These are phyloP conservation scores for Lamprologus sp. DNA, from an alignment of 2,113 vertebrate genomes.

Conservation along the genomic window DNA sequence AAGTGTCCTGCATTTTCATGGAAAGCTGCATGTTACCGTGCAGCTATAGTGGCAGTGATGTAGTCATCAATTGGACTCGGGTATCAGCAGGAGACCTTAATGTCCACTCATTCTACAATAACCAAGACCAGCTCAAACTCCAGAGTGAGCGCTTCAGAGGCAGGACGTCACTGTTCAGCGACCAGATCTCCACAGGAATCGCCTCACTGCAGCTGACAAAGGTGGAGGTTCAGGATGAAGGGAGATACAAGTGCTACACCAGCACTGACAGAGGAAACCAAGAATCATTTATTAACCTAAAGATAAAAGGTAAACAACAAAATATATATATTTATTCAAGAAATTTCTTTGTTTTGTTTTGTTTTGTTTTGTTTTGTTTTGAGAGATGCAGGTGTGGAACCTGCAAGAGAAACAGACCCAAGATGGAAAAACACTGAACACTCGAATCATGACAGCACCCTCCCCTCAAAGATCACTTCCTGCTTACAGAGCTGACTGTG, in stretches of 20 bases:
- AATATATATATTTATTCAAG: neutral
- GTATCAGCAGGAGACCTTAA: accelerated
- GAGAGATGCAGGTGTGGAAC: neutral
- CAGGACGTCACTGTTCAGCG: neutral
- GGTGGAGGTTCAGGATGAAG: slow-evolving; percentile 33
- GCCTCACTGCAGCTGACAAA: slow-evolving; percentile 57
- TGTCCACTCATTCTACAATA: neutral
- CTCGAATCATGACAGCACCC: accelerated
- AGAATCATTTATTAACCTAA: neutral
- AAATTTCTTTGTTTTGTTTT: neutral
- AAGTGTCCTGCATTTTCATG: no score
- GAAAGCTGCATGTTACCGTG: no score
- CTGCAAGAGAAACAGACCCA: neutral
- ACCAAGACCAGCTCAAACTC: accelerated
- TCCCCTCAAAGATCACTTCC: neutral
- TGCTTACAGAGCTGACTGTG: accelerated
- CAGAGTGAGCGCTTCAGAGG: neutral
- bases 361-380: neutral
- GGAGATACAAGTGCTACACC: slow-evolving; percentile 55
- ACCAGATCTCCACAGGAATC: slow-evolving; percentile 49
- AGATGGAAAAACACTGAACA: neutral
- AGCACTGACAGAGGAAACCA: neutral
- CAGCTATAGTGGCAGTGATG: no score
- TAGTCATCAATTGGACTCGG: slow-evolving; percentile 55
- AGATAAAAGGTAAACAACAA: neutral